A percentile compares a stretch with the other conserved stretches of the same genome.
Evolutionary conservation across 2,113 vertebrate genomes (phyloP).

Genomic region (Parotia lawesii): DNA sequence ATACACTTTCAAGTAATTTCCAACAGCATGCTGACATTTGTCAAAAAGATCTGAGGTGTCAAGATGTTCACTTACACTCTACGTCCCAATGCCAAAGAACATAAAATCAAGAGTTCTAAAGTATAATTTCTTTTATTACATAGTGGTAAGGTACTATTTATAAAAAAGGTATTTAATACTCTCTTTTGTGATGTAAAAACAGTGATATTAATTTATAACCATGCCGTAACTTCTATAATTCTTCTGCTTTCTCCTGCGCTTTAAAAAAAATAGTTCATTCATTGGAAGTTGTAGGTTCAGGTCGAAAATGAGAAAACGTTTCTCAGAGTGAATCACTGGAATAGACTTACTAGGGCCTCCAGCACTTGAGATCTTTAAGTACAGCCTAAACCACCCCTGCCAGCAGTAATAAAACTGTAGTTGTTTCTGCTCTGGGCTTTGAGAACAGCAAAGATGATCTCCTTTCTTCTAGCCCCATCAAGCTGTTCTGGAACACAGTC

Average conservation of each 20-base stretch:
- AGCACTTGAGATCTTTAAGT: neutral
- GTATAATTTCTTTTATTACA: neutral
- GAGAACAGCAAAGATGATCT: neutral
- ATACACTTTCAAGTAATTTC: neutral
- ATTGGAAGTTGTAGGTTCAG: neutral
- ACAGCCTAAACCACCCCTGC: neutral
- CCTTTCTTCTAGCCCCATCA: neutral
- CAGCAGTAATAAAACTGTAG: neutral
- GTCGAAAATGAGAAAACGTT: neutral
- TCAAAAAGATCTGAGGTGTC: neutral
- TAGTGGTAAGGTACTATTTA: neutral
- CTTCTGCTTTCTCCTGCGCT: neutral
- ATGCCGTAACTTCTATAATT: neutral
- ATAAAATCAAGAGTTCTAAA: neutral
- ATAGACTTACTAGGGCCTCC: neutral
- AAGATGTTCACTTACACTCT: neutral
- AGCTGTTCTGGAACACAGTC: neutral
- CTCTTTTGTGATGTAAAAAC: neutral
- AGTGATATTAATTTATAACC: neutral
- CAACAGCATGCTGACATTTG: accelerated
- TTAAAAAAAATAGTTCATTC: neutral
- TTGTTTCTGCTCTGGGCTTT: neutral
- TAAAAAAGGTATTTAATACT: neutral
- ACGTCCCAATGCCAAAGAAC: neutral
- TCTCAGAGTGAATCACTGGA: neutral